These are phyloP conservation scores for Tauraco hartlaubi DNA, from an alignment of 2,797 vertebrate species.

Conservation along the genomic window DNA sequence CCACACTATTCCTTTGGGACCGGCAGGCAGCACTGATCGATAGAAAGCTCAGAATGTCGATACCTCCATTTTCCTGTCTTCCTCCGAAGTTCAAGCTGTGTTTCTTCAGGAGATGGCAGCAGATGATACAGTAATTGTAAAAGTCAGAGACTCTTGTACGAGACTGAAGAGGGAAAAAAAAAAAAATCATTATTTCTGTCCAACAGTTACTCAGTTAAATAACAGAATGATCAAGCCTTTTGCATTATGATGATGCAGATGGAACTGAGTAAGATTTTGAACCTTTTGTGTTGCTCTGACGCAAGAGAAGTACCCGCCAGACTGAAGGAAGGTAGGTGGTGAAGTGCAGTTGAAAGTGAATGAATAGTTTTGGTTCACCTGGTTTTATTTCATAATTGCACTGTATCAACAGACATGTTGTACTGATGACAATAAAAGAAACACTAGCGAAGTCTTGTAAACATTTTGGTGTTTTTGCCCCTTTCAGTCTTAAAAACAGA, in stretches of 20 bases:
- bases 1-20: background rate
- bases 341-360: background rate
- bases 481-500: background rate
- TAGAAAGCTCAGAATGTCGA: background rate
- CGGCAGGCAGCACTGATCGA: background rate
- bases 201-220: background rate
- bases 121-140: background rate
- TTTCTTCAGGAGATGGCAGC: conserved; percentile 49
- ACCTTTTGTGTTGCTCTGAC: background rate
- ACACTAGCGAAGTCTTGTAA: background rate
- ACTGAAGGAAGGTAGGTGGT: background rate
- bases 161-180: background rate
- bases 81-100: conserved; percentile 7
- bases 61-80: background rate
- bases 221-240: background rate
- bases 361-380: background rate
- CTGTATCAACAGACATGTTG: background rate
- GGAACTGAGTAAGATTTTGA: background rate
- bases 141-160: background rate
- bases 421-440: background rate
- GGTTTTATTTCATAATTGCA: background rate
- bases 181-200: background rate
- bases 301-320: background rate
- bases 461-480: background rate
- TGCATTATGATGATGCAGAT: background rate